phyloP scores from a whole-genome alignment of 2,797 vertebrate species.

The Lacerta bilineata region DNA sequence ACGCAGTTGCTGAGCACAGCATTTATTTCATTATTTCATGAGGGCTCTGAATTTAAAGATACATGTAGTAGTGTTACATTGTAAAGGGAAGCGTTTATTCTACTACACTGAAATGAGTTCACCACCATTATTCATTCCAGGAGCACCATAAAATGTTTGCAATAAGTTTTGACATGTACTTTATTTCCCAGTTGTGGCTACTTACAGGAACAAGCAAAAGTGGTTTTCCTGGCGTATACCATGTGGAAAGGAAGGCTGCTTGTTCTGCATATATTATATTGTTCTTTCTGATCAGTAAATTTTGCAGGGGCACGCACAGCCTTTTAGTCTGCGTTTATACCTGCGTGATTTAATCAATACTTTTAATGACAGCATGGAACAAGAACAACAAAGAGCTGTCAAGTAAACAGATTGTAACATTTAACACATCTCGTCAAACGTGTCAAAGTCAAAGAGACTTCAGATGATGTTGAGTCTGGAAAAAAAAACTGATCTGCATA shows the following conservation, averaged over 20 bases:
- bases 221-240: neutral
- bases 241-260: neutral
- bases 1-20: neutral
- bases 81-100: conserved; percentile 25
- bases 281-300: conserved; percentile 11
- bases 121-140: neutral
- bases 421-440: neutral
- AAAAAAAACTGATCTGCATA: neutral
- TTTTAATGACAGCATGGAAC: conserved; percentile 6
- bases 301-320: neutral
- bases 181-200: conserved; percentile 27
- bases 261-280: neutral
- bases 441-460: conserved; percentile 4
- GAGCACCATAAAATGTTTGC: neutral
- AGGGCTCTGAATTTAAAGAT: conserved; percentile 27
- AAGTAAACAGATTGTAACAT: neutral
- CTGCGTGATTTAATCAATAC: conserved; percentile 17
- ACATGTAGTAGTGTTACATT: neutral
- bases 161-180: conserved; percentile 9
- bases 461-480: neutral
- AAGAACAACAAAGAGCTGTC: conserved; percentile 1
- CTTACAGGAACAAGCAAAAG: conserved; percentile 13
- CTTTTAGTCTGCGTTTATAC: conserved; percentile 20
- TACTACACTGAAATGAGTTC: neutral
- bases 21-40: conserved; percentile 34